Base-by-base conservation (phyloP, 2,113 vertebrate genomes). In the Panurus biarmicus region DNA sequence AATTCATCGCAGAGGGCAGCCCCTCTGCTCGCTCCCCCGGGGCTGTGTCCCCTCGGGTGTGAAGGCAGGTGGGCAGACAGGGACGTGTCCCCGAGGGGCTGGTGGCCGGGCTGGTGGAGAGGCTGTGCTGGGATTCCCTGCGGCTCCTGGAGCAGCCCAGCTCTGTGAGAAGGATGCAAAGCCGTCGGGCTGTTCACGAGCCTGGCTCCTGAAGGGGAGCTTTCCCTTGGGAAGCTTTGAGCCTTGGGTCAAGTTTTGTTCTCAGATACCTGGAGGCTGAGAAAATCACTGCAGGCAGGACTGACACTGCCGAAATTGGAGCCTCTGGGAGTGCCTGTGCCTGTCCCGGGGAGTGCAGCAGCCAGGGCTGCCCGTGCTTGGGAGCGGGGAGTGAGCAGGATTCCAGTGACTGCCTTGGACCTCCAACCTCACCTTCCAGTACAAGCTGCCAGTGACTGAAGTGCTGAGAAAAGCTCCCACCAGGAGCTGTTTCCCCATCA, bases 31-130 rank as follows among this genome's bases (percentile, higher is more conserved):
- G 26, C 0, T 16, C 23, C 72, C 86, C 67, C 19, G 54, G 89
- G 78, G 84, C 93, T 23, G 74, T 33, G 54, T 62, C 76, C 51
- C 60, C 60, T 13, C 64, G 65, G 78, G 13, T 57, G 85, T 9
- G 19, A n/a, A 33, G 92, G 87, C 92, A 90, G 95, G 54, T 94
- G 95, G 92, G 20, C 54, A 91, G 92, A 33, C 78, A 87, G 85
- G 50, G 58, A 82, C 50, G 0, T 0, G 75, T 31, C 78, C 78
- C 93, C 10, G 0, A 11, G 73, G 58, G 24, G 23, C 28, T 4
- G 71, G 22, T 12, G 62, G 36, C 64, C 35, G 5, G 4, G 40
- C 75, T n/a, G 82, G 4, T 18, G 4, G 36, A 28, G 45, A 17
- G 36, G 79, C 51, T 38, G 76, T 12, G 45, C 12, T 11, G 35